phyloP scores from a whole-genome alignment of 2,888 invertebrate species.

The Epicampocera succincta region DNA sequence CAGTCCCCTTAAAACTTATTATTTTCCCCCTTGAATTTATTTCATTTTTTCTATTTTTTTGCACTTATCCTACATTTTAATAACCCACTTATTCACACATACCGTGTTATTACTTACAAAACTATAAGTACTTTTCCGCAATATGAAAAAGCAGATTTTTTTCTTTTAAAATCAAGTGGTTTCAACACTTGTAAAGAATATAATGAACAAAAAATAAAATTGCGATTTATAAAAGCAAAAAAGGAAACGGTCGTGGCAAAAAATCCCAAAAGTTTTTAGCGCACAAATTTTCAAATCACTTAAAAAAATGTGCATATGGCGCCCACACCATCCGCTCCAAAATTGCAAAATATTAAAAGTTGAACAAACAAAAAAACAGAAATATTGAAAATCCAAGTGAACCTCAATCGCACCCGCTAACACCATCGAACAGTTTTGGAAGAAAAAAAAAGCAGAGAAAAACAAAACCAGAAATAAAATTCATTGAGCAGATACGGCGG shows the following conservation, averaged over 20 bases:
- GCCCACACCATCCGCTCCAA: conserved; percentile 64
- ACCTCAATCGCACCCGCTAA: conserved; percentile 56
- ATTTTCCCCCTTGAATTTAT: not conserved
- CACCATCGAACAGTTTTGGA: conserved; percentile 20
- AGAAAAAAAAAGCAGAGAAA: conserved; percentile 9
- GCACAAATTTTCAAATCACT: conserved; percentile 32
- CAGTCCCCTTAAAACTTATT: not conserved
- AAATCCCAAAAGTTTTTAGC: conserved; percentile 43
- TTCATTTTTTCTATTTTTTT: conserved; percentile 35
- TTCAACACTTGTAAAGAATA: conserved; percentile 61
- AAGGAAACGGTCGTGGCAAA: conserved; percentile 22
- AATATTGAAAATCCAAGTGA: conserved; percentile 22
- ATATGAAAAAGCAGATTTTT: not conserved
- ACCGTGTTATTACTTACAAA: conserved; percentile 34
- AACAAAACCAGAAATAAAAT: conserved; percentile 43
- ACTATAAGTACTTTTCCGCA: conserved; percentile 33
- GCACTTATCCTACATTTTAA: conserved; percentile 57
- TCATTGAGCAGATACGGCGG: conserved; percentile 48
- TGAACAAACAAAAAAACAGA: conserved; percentile 1
- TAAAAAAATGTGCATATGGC: conserved; percentile 56
- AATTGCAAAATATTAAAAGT: conserved; percentile 47
- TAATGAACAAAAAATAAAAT: conserved; percentile 31
- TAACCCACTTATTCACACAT: conserved; percentile 67
- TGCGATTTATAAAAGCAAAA: conserved; percentile 18
- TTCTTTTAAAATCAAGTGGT: conserved; percentile 60